phyloP scores from a whole-genome alignment of 92 coral and sea anemone genomes.

The Palythoa grandiflora region DNA sequence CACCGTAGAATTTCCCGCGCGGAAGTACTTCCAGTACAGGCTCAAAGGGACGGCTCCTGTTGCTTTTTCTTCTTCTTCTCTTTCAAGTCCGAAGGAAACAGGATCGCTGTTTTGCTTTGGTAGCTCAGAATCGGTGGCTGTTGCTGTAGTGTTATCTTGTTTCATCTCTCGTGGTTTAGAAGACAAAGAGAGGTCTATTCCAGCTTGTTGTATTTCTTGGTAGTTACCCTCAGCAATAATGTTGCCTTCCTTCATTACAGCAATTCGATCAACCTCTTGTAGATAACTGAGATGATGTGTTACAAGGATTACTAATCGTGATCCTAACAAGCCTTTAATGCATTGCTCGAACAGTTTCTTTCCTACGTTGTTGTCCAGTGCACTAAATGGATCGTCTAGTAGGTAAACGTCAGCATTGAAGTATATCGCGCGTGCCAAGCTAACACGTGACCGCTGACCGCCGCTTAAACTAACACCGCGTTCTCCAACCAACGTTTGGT shows the following conservation, averaged over 20 bases:
- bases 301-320: conserved; percentile 36
- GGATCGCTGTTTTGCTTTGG: neutral
- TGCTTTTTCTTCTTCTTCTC: conserved; percentile 21
- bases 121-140: neutral
- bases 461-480: conserved; percentile 41
- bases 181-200: conserved; percentile 12
- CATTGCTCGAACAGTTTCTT: conserved; percentile 30
- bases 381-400: conserved; percentile 40
- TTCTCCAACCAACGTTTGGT: conserved; percentile 37
- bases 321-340: conserved; percentile 16
- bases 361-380: conserved; percentile 37
- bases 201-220: conserved; percentile 21
- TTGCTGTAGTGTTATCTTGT: neutral
- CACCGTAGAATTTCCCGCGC: conserved; percentile 31
- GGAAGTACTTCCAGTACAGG: conserved; percentile 36
- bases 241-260: conserved; percentile 33
- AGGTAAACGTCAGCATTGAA: conserved; percentile 33
- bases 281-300: conserved; percentile 41
- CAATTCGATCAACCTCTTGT: conserved; percentile 37
- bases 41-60: conserved; percentile 29
- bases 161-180: neutral
- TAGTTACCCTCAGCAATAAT: conserved; percentile 29
- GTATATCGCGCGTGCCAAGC: conserved; percentile 45
- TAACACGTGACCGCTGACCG: conserved; percentile 45
- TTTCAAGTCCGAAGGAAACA: conserved; percentile 15